Conservation (phyloP, 2,888 invertebrate genomes). For the Philaethria dido region DNA sequence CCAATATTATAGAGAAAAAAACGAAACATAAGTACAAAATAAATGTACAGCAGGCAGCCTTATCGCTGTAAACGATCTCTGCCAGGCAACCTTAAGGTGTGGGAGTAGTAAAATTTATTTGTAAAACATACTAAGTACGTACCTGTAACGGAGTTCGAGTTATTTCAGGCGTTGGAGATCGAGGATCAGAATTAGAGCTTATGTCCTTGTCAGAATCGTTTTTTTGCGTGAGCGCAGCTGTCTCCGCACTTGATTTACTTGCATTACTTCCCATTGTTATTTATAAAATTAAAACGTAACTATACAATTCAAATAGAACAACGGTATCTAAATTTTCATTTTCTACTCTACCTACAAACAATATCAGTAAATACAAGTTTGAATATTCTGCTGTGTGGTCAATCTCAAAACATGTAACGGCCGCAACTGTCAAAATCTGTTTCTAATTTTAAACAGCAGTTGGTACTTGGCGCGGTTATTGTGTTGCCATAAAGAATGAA, state of each 20-base stretch:
- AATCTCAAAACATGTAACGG: slow-evolving; percentile 69
- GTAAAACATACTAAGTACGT: slow-evolving; percentile 45
- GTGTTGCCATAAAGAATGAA: slow-evolving; percentile 6
- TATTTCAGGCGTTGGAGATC: slow-evolving; percentile 85
- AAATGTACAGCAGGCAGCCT: no score
- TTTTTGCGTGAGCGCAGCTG: slow-evolving; percentile 56
- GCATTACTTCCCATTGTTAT: slow-evolving; percentile 70
- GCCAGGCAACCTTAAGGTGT: no score
- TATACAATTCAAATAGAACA: slow-evolving; percentile 1
- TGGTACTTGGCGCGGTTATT: slow-evolving; percentile 10
- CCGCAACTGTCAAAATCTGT: slow-evolving; percentile 59
- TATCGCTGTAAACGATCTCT: no score
- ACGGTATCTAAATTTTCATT: slow-evolving; percentile 31
- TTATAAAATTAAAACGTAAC: slow-evolving; percentile 18
- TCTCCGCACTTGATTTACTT: slow-evolving; percentile 66
- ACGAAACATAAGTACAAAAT: no score
- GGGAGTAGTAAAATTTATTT: no score
- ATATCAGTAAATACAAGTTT: slow-evolving; percentile 38
- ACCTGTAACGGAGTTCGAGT: slow-evolving; percentile 85
- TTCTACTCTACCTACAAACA: slow-evolving; percentile 14
- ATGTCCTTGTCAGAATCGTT: slow-evolving; percentile 60
- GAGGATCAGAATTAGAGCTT: slow-evolving; percentile 75
- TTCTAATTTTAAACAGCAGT: slow-evolving; percentile 63
- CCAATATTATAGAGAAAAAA: no score
- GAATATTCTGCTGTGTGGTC: slow-evolving; percentile 16